A percentile compares a stretch with the other conserved stretches of the same genome.
phyloP scores from a whole-genome alignment of 2,113 vertebrate genomes.

The Amia ocellicauda region DNA sequence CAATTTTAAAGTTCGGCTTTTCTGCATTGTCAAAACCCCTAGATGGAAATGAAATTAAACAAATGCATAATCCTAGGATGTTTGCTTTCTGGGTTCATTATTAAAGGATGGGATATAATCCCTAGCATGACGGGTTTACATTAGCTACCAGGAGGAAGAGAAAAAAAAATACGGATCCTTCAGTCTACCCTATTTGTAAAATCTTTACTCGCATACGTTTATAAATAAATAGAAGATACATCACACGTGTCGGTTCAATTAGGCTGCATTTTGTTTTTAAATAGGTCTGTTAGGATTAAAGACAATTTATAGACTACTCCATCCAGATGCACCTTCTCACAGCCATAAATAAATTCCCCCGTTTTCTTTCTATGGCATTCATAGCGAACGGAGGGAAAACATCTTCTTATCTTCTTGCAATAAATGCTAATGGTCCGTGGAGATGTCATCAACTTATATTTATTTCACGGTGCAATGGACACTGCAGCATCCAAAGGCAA shows the following conservation, averaged over 20 bases:
- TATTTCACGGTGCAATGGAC: conserved; percentile 29
- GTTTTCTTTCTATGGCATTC: conserved; percentile 35
- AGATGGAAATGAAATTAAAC: not conserved
- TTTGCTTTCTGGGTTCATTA: not conserved
- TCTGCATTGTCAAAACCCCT: conserved; percentile 7
- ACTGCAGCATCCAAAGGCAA: conserved; percentile 61
- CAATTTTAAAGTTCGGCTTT: conserved; percentile 15
- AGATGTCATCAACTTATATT: conserved; percentile 32
- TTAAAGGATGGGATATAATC: conserved; percentile 12
- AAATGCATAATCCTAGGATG: not conserved
- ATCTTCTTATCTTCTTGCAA: conserved; percentile 22
- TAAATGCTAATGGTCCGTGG: conserved; percentile 31
- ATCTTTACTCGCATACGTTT: conserved; percentile 13
- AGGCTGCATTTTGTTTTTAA: not conserved
- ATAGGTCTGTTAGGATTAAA: conserved; percentile 8
- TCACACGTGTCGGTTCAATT: conserved; percentile 7
- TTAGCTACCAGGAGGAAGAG: not conserved
- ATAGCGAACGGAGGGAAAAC: conserved; percentile 11
- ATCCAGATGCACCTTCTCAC: conserved; percentile 6
- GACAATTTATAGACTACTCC: conserved; percentile 32
- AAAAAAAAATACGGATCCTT: not conserved
- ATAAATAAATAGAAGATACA: conserved; percentile 22
- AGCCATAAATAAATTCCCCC: conserved; percentile 47
- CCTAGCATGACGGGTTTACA: not conserved
- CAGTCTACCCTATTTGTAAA: not conserved